Evolutionary conservation across 2,113 vertebrate genomes (phyloP).

Genomic region (Takifugu bimaculatus): DNA sequence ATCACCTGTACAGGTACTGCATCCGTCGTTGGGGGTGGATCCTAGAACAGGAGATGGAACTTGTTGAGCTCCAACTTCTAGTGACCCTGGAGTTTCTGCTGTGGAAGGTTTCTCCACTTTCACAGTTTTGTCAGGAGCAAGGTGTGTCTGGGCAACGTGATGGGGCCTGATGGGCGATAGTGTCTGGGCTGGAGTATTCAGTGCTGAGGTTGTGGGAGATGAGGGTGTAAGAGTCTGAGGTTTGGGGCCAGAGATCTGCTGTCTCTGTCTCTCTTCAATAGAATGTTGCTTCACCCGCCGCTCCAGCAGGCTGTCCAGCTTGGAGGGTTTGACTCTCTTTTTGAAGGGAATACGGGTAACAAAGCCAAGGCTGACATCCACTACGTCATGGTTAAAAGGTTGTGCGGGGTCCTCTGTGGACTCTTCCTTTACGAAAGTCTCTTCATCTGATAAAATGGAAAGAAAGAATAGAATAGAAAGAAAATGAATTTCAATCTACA

Average conservation of each 20-base stretch:
- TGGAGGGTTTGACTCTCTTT: constrained; percentile 90
- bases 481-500: constrained; percentile 10
- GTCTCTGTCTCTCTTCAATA: constrained; percentile 88
- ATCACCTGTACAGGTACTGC: constrained; percentile 37
- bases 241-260: constrained; percentile 63
- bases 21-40: constrained; percentile 45
- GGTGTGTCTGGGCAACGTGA: constrained; percentile 34
- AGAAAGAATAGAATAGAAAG: constrained; percentile 22
- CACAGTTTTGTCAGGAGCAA: constrained; percentile 12
- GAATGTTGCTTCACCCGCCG: constrained; percentile 89
- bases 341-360: constrained; percentile 90
- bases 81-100: constrained; percentile 12
- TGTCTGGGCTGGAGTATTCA: constrained; percentile 46
- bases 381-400: constrained; percentile 81
- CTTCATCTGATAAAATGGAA: constrained; percentile 21
- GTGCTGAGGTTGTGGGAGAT: constrained; percentile 1
- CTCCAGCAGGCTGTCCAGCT: constrained; percentile 90
- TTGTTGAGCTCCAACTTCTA: constrained; percentile 11
- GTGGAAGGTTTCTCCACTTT: constrained; percentile 35
- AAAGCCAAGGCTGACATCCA: constrained; percentile 95
- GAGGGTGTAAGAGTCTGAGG: constrained; percentile 17
- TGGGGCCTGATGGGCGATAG: constrained; percentile 53
- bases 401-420: constrained; percentile 18
- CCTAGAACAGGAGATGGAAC: constrained; percentile 29
- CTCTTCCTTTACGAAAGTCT: constrained; percentile 51